Evolutionary conservation across 2,797 vertebrate genomes (phyloP).

Genomic region (Lemur catta): DNA sequence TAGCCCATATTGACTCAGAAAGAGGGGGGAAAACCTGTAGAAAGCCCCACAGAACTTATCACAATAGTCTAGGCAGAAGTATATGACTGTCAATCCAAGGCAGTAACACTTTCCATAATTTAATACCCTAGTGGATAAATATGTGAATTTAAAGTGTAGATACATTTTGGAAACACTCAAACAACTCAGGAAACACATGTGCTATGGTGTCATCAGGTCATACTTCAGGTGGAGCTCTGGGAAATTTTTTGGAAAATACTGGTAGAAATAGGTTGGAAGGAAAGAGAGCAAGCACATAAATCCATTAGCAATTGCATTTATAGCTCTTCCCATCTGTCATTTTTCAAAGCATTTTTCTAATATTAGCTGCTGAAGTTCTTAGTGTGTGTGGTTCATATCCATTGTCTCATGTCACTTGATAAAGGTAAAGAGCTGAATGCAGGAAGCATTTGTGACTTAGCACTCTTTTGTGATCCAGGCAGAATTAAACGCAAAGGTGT

Average conservation of each 20-base stretch:
- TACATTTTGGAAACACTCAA: constrained; percentile 62
- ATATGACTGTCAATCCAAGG: not conserved
- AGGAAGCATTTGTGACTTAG: constrained; percentile 27
- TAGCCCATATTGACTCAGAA: not conserved
- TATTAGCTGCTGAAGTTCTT: constrained; percentile 67
- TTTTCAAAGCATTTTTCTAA: constrained; percentile 73
- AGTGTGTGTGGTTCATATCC: constrained; percentile 23
- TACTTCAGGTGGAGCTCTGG: constrained; percentile 62
- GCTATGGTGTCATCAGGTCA: constrained; percentile 58
- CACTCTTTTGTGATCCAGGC: not conserved
- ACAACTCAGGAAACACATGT: constrained; percentile 77
- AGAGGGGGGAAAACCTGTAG: not conserved
- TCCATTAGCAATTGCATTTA: constrained; percentile 70
- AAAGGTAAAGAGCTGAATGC: constrained; percentile 36
- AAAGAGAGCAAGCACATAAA: constrained; percentile 40
- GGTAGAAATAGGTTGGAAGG: constrained; percentile 62
- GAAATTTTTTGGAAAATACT: constrained; percentile 73
- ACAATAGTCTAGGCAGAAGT: constrained; percentile 35
- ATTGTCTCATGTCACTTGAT: constrained; percentile 27
- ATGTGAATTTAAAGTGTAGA: constrained; percentile 54
- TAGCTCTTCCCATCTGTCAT: constrained; percentile 62
- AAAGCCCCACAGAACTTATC: constrained; percentile 48
- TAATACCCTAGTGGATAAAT: constrained; percentile 50
- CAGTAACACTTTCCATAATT: constrained; percentile 68
- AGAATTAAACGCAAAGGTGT: constrained; percentile 23